Base-by-base conservation (phyloP, 2,888 invertebrate genomes). In the Coleophora flavipennella region DNA sequence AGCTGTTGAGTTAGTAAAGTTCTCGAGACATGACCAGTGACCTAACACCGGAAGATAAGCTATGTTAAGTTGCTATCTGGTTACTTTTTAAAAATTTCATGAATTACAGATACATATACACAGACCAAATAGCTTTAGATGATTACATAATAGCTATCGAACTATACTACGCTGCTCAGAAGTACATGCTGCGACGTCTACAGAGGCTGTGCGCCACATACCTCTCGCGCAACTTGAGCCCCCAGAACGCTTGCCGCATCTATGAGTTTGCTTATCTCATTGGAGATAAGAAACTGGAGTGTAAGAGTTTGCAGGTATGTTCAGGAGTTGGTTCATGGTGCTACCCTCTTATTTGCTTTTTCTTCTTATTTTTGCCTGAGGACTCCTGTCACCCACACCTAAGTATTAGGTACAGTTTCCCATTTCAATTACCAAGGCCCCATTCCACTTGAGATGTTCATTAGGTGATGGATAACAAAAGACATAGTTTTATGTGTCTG, bases 121-220 rank as follows among this genome's bases (percentile, higher is more conserved):
- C 91, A 1, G 91, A 92, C 57, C 85, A 86, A 48, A 89, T 92
- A 2, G 88, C 88, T 44, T 81, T 92, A 1, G 85, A 86, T 33
- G 90, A 91, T 0, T 91, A 92, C 58, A 91, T 92, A 49, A 88
- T 91, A 57, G 92, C 91, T 1, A 91, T 91, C 55, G 91, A 92
- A 51, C 62, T 92, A 31, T 92, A 91, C 59, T 92, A 92, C 64
- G 91, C 90, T 34, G 92, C 91, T 8, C 92, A 92, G 55, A 92
- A 92, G 54, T 92, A 92, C 54, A 90, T 92, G 89, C 61, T 92
- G 35, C 92, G 92, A 0, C 88, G 89, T 66, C 80, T 92, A 10
- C 90, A 91, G 0, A 88, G 90, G 42, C 88, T 90, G 49, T 92
- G 92, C 59, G 91, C 90, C 1, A 88, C 88, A 50, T 91, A 87